Percentiles rank a stretch among this genome's conserved stretches.
Evolutionary conservation across 1,140 invertebrate species (phyloP).

Genomic region (Penaeus chinensis): DNA sequence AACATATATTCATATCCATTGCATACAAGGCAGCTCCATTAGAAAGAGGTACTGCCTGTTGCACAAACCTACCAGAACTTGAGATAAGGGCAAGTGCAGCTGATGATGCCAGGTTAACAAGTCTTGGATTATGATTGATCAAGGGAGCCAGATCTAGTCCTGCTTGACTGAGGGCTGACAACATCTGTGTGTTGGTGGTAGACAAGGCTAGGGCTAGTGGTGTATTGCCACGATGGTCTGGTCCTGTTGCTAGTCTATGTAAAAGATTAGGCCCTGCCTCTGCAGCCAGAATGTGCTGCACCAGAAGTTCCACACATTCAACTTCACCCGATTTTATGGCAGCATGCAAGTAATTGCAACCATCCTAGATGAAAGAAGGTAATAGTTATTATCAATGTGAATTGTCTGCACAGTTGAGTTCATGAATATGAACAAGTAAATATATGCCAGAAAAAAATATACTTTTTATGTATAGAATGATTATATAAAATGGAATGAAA

Average conservation of each 20-base stretch:
- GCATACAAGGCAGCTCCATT: too few species aligned
- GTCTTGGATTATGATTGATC: slow-evolving; percentile 33
- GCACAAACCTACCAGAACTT: slow-evolving; percentile 28
- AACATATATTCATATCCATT: too few species aligned
- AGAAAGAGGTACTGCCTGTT: too few species aligned
- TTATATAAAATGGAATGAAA: too few species aligned
- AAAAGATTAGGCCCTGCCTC: slow-evolving; percentile 39
- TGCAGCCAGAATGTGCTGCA: slow-evolving; percentile 43
- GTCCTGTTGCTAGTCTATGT: slow-evolving; percentile 52
- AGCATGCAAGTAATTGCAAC: slow-evolving; percentile 61
- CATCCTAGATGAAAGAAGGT: slow-evolving; percentile 48
- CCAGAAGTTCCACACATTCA: slow-evolving; percentile 51
- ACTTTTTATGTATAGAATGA: neutral
- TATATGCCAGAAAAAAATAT: neutral
- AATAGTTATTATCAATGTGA: neutral
- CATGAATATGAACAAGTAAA: neutral
- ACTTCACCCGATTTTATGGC: slow-evolving; percentile 56
- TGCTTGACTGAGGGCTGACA: slow-evolving; percentile 42
- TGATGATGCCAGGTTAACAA: slow-evolving; percentile 41
- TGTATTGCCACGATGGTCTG: slow-evolving; percentile 46
- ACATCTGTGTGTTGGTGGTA: slow-evolving; percentile 22
- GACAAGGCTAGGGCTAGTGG: slow-evolving; percentile 49
- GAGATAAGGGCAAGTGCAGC: slow-evolving; percentile 34
- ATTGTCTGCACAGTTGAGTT: too few species aligned
- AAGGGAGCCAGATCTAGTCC: slow-evolving; percentile 44